Evolutionary conservation across 2,797 vertebrate species (phyloP), one percentile per base, ranked within the genome.

Genomic region (Anguilla pacifica): DNA sequence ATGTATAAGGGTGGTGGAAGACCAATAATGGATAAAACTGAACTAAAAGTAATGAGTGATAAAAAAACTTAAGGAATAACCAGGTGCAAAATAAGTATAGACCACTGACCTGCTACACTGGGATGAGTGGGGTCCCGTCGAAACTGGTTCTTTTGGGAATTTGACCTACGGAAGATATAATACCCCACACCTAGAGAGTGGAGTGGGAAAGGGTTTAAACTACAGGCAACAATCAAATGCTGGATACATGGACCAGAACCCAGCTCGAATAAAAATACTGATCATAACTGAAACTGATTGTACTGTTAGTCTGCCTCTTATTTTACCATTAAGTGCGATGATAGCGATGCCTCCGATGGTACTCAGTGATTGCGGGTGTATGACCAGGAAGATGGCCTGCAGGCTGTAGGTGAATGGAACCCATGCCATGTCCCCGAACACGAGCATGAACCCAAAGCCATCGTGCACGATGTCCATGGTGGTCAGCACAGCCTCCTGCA

Each of bases 391-490:
- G 89, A 96, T 92, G 1, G 97, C 96, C 94, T 98, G 98, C 84
- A 99, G 96, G 87, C 97, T 93, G 88, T 98, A 98, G 1, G 96
- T 96, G 91, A 98, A 98, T 15, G 98, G 98, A 43, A 98, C 97
- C 98, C 98, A 99, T 15, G 95, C 95, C 86, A 99, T 92, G 93
- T 98, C 97, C n/a, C 98, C 98, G 3, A 98, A 98, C 2, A 95
- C 97, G 93, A 98, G 87, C 98, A 98, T 98, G 92, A 98, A 98
- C 77, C 98, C 98, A 86, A 98, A 98, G 2, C 98, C 98, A 0
- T 98, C 97, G 0, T 97, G 97, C 3, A 96, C 96, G 13, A 98
- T 98, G 92, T 98, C 98, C 97, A 98, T 98, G 83, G 98, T 98
- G 53, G 97, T 98, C 72, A 98, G 95, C 74, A 98, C 90, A 0